Conservation (phyloP, 2,113 vertebrate genomes). For the Notarius lentiginosus region DNA sequence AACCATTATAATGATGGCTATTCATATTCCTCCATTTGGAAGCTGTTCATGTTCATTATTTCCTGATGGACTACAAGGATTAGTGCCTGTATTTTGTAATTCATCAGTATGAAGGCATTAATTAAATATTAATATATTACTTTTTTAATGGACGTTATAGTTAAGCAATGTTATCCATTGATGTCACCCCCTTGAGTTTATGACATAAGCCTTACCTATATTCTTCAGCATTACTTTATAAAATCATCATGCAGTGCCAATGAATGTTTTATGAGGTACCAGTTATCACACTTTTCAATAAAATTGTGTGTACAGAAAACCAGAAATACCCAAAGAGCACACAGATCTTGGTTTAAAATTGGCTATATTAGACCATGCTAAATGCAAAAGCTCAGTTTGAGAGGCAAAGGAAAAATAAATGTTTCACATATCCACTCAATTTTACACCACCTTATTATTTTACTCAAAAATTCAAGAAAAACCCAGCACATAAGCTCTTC, state of each 20-base stretch:
- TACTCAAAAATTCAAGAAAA: not conserved
- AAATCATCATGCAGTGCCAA: not conserved
- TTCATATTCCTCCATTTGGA: not conserved
- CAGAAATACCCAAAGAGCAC: not conserved
- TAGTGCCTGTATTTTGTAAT: not conserved
- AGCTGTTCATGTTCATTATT: not conserved
- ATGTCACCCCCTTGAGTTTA: not conserved
- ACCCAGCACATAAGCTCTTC: slow-evolving; percentile 11
- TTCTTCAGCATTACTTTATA: not conserved
- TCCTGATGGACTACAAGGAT: not conserved
- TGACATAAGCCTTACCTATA: not conserved
- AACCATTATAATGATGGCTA: not conserved
- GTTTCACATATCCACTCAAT: not conserved
- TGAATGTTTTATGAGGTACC: not conserved
- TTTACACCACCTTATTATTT: slow-evolving; percentile 7
- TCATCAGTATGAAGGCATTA: not conserved
- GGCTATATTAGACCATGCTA: not conserved
- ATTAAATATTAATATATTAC: not conserved
- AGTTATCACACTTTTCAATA: not conserved
- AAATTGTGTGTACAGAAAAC: not conserved
- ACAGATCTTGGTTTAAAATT: not conserved
- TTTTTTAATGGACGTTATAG: not conserved
- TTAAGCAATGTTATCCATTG: not conserved
- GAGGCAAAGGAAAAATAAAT: not conserved
- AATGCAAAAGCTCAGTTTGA: not conserved